A percentile compares a stretch with the other conserved stretches of the same genome.
These are phyloP conservation scores for Aspidiotus destructor DNA, from an alignment of 2,888 invertebrate species.

Conservation along the genomic window DNA sequence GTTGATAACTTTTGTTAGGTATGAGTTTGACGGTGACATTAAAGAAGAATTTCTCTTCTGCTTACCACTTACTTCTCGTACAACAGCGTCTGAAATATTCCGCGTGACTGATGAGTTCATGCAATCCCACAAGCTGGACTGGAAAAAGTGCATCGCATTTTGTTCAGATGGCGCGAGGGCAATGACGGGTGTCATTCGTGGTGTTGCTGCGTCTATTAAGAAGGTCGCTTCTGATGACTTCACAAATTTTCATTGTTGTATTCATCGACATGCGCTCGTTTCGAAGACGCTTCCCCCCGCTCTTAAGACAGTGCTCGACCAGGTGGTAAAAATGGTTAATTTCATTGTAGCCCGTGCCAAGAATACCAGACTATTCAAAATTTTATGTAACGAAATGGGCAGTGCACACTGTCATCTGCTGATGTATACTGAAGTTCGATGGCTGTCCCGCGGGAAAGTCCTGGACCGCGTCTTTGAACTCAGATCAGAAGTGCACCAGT, in stretches of 20 bases:
- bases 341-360: no score
- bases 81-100: not conserved
- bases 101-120: not conserved
- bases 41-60: not conserved
- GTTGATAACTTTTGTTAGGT: not conserved
- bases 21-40: not conserved
- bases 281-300: not conserved
- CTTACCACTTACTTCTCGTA: not conserved
- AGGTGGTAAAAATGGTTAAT: not conserved
- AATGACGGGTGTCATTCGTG: not conserved
- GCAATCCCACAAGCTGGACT: not conserved
- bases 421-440: no score
- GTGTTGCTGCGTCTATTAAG: not conserved
- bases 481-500: no score
- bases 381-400: no score
- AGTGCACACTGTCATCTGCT: no score
- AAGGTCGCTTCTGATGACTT: not conserved
- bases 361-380: no score
- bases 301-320: not conserved
- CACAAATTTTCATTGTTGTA: not conserved
- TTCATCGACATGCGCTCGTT: not conserved
- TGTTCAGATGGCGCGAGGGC: not conserved
- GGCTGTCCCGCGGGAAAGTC: no score
- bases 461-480: no score
- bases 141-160: not conserved